Percentiles rank a stretch among this genome's conserved stretches.
Conservation (phyloP, 1,140 invertebrate species). For the Mycetomoellerius zeteki region DNA sequence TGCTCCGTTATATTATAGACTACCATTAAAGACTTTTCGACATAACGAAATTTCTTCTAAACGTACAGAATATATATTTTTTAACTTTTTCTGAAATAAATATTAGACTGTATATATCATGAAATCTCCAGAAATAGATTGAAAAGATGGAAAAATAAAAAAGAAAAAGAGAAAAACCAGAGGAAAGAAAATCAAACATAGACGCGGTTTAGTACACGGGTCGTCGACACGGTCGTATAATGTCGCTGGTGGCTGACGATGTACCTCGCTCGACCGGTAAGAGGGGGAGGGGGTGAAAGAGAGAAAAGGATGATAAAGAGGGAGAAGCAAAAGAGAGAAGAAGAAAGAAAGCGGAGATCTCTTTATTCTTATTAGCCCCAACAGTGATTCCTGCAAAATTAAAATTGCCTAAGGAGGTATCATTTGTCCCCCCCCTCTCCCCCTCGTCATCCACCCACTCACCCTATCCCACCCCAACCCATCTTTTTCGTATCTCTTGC, state of each 20-base stretch:
- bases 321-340: constrained; percentile 12
- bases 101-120: background rate
- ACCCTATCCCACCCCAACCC: constrained; percentile 58
- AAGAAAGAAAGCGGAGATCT: constrained; percentile 77
- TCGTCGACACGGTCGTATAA: constrained; percentile 77
- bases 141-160: constrained; percentile 52
- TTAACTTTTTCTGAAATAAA: background rate
- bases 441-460: constrained; percentile 73
- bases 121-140: constrained; percentile 72
- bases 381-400: constrained; percentile 87
- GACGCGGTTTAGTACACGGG: constrained; percentile 72
- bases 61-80: background rate
- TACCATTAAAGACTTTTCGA: background rate
- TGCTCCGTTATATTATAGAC: background rate
- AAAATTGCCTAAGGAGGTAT: constrained; percentile 87
- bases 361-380: constrained; percentile 86
- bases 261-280: constrained; percentile 72
- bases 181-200: constrained; percentile 67
- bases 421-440: constrained; percentile 79
- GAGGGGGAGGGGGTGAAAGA: constrained; percentile 26
- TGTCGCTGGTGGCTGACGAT: constrained; percentile 77
- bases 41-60: background rate
- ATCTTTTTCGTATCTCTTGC: constrained; percentile 75
- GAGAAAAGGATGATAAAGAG: constrained; percentile 38
- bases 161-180: background rate